phyloP scores from a whole-genome alignment of 2,888 invertebrate species.

The Timandra comae region DNA sequence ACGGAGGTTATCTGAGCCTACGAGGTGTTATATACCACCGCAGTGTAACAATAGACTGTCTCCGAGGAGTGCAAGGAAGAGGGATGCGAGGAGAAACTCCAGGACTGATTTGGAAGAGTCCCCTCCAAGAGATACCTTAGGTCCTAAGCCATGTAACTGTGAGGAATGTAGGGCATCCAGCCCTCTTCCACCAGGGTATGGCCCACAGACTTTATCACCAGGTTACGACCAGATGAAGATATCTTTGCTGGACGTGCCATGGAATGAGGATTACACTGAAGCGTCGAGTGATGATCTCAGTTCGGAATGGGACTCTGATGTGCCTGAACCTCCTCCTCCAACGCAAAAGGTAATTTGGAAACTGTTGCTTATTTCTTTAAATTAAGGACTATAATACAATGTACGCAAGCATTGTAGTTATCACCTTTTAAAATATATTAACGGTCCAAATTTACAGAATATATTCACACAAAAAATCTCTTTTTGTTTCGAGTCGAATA shows the following conservation, averaged over 20 bases:
- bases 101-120: constrained; percentile 44
- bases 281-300: constrained; percentile 94
- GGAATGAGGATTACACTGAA: constrained; percentile 88
- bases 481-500: too few species aligned
- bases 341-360: constrained; percentile 48
- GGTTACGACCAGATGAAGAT: constrained; percentile 89
- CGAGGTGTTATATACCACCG: constrained; percentile 62
- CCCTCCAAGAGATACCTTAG: constrained; percentile 43
- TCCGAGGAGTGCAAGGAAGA: constrained; percentile 62
- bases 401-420: too few species aligned
- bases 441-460: too few species aligned
- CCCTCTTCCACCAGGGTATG: constrained; percentile 66
- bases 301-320: constrained; percentile 94
- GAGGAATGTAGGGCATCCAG: constrained; percentile 72
- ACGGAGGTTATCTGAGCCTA: constrained; percentile 59
- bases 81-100: constrained; percentile 54
- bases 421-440: too few species aligned
- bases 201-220: constrained; percentile 66
- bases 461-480: too few species aligned
- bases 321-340: constrained; percentile 74
- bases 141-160: constrained; percentile 65
- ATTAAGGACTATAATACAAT: too few species aligned
- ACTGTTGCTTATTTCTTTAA: too few species aligned
- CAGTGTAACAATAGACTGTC: constrained; percentile 67
- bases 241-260: constrained; percentile 85